phyloP scores from a whole-genome alignment of 2,888 invertebrate genomes.

The Leucophenga maculata region DNA sequence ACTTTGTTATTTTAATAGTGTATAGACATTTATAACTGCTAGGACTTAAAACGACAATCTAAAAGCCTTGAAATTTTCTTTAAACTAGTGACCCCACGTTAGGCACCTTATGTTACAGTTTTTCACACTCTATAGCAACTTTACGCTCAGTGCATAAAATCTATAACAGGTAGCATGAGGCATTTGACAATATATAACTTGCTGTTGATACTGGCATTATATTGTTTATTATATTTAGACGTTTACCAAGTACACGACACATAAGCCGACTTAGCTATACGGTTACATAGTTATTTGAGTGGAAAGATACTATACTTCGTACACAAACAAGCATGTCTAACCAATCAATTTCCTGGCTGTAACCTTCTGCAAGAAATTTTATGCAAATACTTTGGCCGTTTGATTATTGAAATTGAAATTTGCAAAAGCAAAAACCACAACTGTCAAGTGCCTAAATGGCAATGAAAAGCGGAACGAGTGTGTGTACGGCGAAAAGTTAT shows the following conservation, averaged over 20 bases:
- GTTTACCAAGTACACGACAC: background rate
- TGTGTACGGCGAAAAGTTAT: background rate
- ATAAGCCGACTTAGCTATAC: background rate
- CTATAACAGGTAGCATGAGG: too few relatives aligned
- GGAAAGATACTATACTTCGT: background rate
- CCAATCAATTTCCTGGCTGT: background rate
- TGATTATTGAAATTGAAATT: conserved; percentile 21
- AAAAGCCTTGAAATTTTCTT: too few relatives aligned
- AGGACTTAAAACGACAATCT: too few relatives aligned
- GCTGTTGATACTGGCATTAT: conserved; percentile 24
- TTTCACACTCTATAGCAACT: background rate
- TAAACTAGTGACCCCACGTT: too few relatives aligned
- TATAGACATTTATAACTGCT: too few relatives aligned
- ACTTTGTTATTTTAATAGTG: too few relatives aligned
- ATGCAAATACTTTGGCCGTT: background rate
- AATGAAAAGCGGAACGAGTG: background rate
- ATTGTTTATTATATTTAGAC: conserved; percentile 24
- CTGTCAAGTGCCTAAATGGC: background rate
- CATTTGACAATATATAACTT: background rate
- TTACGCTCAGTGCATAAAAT: too few relatives aligned
- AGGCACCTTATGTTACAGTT: too few relatives aligned
- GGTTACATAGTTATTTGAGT: background rate
- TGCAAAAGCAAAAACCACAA: background rate
- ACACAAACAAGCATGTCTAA: background rate
- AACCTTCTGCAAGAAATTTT: background rate